Base-by-base conservation (phyloP, 1,140 invertebrate genomes). In the Stegodyphus mimosarum region DNA sequence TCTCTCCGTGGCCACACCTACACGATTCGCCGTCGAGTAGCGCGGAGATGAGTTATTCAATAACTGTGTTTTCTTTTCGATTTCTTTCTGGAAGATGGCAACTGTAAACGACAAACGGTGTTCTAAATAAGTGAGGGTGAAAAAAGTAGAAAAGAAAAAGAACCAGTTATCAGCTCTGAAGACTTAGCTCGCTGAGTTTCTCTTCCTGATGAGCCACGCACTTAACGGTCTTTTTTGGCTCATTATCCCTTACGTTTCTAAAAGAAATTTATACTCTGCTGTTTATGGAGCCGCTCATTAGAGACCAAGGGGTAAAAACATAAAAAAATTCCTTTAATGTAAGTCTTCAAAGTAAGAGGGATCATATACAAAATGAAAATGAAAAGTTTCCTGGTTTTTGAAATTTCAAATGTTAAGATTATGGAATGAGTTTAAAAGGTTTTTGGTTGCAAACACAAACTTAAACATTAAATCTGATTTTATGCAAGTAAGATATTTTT, bases 241-340 rank as follows among this genome's bases (percentile, higher is more conserved):
- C 77, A 79, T 79, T 79, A 79, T 79, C 77, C 76, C 48, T 69
- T n/a, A 66, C 33, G 33, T 33, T 33, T 33, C 33, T 33, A 33
- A 33, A 33, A 33, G 33, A 33, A 33, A 33, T 33, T 33, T 33
- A 70, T 69, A 79, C 69, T 69, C 53, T 70, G 60, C 77, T 79
- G 67, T 79, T 79, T 79, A 79, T 63, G 50, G 66, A 79, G 53
- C 17, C n/a, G 66, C 48, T 78, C 77, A 79, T 79, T 79, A 79
- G 66, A 49, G 50, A 15, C 3, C 17, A n/a, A 49, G 7, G 11
- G 66, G 15, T 48, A 53, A 76, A 33, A 55, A 15, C 49, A 53
- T 60, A 15, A 78, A 79, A 75, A 79, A 79, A 70, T 18, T 79
- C 66, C 53, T 70, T 79, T 79, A 79, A 79, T 79, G 51, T 69